Conservation (phyloP, 2,113 vertebrate species). For the Morone chrysops region DNA sequence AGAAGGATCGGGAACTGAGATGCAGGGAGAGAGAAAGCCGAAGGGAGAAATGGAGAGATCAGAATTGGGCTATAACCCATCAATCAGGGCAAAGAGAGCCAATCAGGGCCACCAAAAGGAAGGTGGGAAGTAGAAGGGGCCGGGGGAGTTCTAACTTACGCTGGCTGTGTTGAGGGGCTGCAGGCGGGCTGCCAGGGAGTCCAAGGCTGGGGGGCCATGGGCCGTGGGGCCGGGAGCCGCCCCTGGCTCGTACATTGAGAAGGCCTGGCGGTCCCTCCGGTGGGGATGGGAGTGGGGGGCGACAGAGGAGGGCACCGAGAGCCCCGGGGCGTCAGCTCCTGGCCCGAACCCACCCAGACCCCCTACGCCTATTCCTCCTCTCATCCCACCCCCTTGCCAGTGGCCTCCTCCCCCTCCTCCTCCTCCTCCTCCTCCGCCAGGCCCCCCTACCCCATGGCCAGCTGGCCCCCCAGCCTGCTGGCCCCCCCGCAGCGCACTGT, state of each 20-base stretch:
- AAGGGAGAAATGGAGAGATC: conserved; percentile 41
- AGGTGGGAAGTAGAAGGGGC: conserved; percentile 38
- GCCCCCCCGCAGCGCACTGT: conserved; percentile 89
- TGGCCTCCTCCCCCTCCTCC: conserved; percentile 74
- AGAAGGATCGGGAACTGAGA: conserved; percentile 62
- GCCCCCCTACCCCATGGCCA: conserved; percentile 73
- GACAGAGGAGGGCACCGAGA: conserved; percentile 61
- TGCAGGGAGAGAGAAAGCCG: conserved; percentile 47
- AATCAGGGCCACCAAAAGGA: conserved; percentile 50
- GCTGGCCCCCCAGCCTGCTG: conserved; percentile 83
- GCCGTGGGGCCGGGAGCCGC: conserved; percentile 86
- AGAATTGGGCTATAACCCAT: conserved; percentile 39
- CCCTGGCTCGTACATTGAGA: conserved; percentile 97
- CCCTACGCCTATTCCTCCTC: conserved; percentile 63
- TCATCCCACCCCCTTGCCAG: conserved; percentile 75
- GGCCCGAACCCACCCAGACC: conserved; percentile 63
- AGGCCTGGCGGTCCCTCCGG: conserved; percentile 93
- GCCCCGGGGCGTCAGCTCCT: conserved; percentile 68
- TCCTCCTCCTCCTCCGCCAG: conserved; percentile 76
- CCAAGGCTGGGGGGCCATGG: conserved; percentile 89
- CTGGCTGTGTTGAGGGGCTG: conserved; percentile 90
- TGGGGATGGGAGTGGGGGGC: conserved; percentile 74
- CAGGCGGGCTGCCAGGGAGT: conserved; percentile 90
- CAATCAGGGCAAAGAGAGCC: conserved; percentile 51
- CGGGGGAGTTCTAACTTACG: conserved; percentile 87